Evolutionary conservation across 2,797 vertebrate species (phyloP).

Genomic region (Scolopax bukidnonensis): DNA sequence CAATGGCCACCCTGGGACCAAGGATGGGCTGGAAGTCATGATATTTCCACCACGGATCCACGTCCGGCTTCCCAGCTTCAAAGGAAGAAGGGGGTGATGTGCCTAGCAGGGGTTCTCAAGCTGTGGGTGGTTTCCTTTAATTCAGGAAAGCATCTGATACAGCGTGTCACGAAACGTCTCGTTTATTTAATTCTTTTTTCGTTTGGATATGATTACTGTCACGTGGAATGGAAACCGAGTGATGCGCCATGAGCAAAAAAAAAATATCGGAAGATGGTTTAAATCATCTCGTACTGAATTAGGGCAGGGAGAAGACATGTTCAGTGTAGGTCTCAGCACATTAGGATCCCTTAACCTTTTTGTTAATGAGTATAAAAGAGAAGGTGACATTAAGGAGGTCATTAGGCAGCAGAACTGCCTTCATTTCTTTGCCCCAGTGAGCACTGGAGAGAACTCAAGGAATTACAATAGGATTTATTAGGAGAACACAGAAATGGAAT

Average conservation of each 20-base stretch:
- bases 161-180: conserved; percentile 43
- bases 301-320: background rate
- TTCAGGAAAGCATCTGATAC: conserved; percentile 63
- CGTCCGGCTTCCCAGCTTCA: conserved; percentile 19
- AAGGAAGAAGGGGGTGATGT: conserved; percentile 40
- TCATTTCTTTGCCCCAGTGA: background rate
- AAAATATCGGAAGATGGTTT: background rate
- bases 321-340: background rate
- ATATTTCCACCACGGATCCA: background rate
- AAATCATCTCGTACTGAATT: background rate
- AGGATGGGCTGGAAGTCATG: background rate
- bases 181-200: conserved; percentile 60
- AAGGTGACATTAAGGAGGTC: background rate
- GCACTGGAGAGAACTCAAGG: background rate
- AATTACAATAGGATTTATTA: background rate
- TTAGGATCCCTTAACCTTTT: background rate
- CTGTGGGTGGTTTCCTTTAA: conserved; percentile 62
- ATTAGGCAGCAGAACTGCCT: background rate
- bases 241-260: conserved; percentile 15
- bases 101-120: conserved; percentile 45
- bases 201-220: conserved; percentile 69
- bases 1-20: background rate
- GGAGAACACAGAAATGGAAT: background rate
- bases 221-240: conserved; percentile 48
- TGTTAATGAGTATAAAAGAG: background rate